phyloP scores from a whole-genome alignment of 1,140 invertebrate species.

The Aphelenchoides fujianensis region DNA sequence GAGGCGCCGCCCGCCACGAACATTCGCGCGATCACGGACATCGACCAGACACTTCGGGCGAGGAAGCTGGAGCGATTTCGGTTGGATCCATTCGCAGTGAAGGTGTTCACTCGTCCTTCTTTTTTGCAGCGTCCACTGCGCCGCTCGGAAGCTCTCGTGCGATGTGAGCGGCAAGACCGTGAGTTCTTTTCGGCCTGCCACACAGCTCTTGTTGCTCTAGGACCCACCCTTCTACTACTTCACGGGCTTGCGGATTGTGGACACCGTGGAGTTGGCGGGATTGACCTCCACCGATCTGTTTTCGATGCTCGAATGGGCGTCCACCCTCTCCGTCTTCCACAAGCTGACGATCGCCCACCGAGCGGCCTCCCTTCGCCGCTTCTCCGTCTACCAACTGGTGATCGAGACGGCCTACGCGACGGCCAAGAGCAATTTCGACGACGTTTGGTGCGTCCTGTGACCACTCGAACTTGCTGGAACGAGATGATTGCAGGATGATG shows the following conservation, averaged over 20 bases:
- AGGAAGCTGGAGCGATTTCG: slow-evolving; percentile 13
- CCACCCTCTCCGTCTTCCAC: background rate
- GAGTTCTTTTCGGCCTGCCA: no score
- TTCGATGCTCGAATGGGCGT: slow-evolving; percentile 6
- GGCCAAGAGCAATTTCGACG: background rate
- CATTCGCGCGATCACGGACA: background rate
- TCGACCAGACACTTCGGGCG: background rate
- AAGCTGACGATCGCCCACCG: slow-evolving; percentile 16
- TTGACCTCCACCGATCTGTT: slow-evolving; percentile 11
- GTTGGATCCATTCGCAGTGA: no score
- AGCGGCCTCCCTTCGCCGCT: slow-evolving; percentile 9
- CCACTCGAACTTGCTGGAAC: no score
- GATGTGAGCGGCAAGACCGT: background rate
- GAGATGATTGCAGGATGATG: no score
- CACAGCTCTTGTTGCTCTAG: no score
- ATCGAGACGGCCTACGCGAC: slow-evolving; percentile 20
- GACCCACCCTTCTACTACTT: slow-evolving; percentile 7
- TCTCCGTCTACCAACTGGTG: slow-evolving; percentile 6
- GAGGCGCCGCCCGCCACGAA: background rate
- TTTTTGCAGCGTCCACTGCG: no score
- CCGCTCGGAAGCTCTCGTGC: background rate
- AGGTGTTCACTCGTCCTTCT: no score
- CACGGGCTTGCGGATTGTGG: slow-evolving; percentile 19
- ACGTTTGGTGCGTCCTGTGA: no score
- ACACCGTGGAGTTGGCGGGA: slow-evolving; percentile 8